These are phyloP conservation scores for Etheostoma nigrum DNA, from an alignment of 2,797 vertebrate genomes.

Conservation along the genomic window DNA sequence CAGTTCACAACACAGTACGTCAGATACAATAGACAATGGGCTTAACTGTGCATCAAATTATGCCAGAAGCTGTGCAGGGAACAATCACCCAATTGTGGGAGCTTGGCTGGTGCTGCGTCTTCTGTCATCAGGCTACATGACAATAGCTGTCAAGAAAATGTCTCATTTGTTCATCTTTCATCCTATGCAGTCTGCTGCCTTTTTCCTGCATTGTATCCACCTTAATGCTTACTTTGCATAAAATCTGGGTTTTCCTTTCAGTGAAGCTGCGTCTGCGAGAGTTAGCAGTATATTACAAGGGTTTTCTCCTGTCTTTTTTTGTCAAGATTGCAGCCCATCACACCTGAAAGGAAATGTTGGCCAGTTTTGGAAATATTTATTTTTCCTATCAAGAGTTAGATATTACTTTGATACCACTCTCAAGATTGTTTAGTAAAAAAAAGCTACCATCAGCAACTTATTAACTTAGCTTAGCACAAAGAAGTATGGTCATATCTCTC, in stretches of 20 bases:
- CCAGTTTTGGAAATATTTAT: not conserved
- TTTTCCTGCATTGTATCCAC: conserved; percentile 3
- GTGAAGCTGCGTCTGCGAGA: not conserved
- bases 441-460: not conserved
- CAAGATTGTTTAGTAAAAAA: not conserved
- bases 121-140: conserved; percentile 19
- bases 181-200: conserved; percentile 1
- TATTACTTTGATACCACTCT: not conserved
- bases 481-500: not conserved
- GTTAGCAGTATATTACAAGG: not conserved
- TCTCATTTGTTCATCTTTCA: conserved; percentile 11
- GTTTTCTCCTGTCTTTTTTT: not conserved
- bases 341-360: not conserved
- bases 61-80: conserved; percentile 33
- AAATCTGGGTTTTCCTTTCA: conserved; percentile 1
- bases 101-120: conserved; percentile 14
- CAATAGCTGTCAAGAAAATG: conserved; percentile 19
- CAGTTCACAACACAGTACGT: conserved; percentile 46
- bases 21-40: conserved; percentile 58
- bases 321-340: not conserved
- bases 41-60: conserved; percentile 60
- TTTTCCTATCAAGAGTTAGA: not conserved
- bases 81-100: conserved; percentile 42
- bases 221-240: not conserved
- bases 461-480: conserved; percentile 4